phyloP scores from a whole-genome alignment of 2,797 vertebrate genomes.

The Pteronotus mesoamericanus region DNA sequence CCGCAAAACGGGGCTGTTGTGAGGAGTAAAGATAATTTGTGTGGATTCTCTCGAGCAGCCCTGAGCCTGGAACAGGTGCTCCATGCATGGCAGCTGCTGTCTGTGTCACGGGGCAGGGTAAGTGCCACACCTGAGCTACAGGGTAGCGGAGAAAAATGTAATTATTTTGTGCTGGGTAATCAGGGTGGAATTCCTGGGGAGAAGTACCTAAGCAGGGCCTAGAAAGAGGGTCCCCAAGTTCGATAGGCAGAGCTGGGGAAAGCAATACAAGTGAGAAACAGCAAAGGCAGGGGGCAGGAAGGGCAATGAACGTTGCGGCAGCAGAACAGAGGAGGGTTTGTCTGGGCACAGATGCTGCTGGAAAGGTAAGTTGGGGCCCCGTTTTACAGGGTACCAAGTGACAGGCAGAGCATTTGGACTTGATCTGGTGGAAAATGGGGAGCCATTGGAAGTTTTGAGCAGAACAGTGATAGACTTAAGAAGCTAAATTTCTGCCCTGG shows the following conservation, averaged over 20 bases:
- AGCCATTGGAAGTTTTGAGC: background rate
- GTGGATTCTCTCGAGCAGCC: background rate
- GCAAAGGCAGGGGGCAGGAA: background rate
- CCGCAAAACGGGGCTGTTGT: background rate
- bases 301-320: rapidly evolving
- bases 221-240: background rate
- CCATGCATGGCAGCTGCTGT: rapidly evolving
- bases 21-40: background rate
- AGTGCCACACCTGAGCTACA: background rate
- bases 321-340: background rate
- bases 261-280: background rate
- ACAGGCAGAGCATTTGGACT: background rate
- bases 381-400: background rate
- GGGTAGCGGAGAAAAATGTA: background rate
- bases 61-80: background rate
- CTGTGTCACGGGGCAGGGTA: rapidly evolving
- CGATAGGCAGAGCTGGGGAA: background rate
- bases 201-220: background rate
- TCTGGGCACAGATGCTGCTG: background rate
- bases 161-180: background rate
- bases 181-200: background rate
- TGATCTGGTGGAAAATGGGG: background rate
- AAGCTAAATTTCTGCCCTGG: too few species aligned
- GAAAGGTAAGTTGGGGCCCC: background rate
- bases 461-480: background rate